Evolutionary conservation across 2,888 invertebrate genomes (phyloP), one percentile per base, ranked within the genome.

Genomic region (Caenorhabditis zanzibari): DNA sequence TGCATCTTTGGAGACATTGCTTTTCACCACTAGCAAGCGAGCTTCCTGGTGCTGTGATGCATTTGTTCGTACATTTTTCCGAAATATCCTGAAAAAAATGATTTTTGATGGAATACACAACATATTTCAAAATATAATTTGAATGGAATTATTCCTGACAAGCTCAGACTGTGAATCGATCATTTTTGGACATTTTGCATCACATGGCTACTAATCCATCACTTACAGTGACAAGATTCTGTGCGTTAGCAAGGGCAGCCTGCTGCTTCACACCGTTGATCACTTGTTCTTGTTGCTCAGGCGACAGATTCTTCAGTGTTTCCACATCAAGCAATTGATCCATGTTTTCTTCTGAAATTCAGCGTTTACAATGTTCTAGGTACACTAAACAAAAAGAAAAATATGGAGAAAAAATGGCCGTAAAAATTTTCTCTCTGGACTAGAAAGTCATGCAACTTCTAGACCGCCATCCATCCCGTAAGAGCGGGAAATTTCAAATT

Each of bases 51-150:
- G 84, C 84, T 0, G 91, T 88, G 41, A 91, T 91, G 83, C 91
- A 91, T 79, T 91, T 91, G 69, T 85, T 79, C 12, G 89, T 90
- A 80, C 91, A 91, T 71, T 91, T 91, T 41, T 92, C 91, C 22
- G 91, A 90, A 22, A 91, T 87, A 66, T 91, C 91, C 90, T 90
- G 76, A 59, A 75, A 61, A n/a, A n/a, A 10, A n/a, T 16, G 5
- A 14, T 69, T 32, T 7, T 32, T 32, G n/a, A n/a, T n/a, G n/a
- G n/a, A n/a, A 32, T 32, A 6, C 32, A 32, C 7, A 6, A 32
- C 32, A 7, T 7, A 32, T 32, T 26, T 41, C n/a, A 54, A 38
- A 32, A 22, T 2, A 0, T 1, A 14, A 54, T 26, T 24, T 14
- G 4, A 24, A 19, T 49, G 19, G 5, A 19, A 4, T 26, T 54